Evolutionary conservation across 1,140 invertebrate species (phyloP), one percentile per base, ranked within the genome.

Genomic region (Cryptotermes secundus): DNA sequence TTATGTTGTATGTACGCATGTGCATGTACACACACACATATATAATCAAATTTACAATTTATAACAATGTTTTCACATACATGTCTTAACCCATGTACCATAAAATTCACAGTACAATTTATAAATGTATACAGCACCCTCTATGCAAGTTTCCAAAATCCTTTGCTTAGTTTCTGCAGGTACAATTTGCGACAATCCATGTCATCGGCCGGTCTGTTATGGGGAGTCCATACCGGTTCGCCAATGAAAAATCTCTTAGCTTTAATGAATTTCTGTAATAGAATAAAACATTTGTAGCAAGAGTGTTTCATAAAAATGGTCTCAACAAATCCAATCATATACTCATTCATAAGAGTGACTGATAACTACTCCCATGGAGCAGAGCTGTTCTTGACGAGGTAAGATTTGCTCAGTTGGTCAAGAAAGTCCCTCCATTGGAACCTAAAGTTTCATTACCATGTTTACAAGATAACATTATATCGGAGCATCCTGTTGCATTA

Each of bases 151-250:
- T 72, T 80, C 79, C 83, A 65, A 84, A 72, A 84, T 80, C 83
- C 83, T 38, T 84, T 79, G 16, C 31, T 72, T 36, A 80, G 16
- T n/a, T 92, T 93, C 36, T 94, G 86, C 1, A 97, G 87, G 88
- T 97, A 98, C 9, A 92, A 88, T 87, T 94, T 91, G 26, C 96
- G 91, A 85, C 94, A 95, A 4, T 93, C 92, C 94, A 97, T 95
- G n/a, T 97, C 90, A 88, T 98, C 97, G 24, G 94, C 95, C 7
- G 97, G 97, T 85, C 97, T 91, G 89, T 98, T 98, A 88, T 97
- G 92, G 0, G 98, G 94, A 1, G 94, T 92, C 98, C 98, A 99
- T 16, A 98, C 93, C 16, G 98, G 98, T 88, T 97, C 96, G 31
- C 97, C 97, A 87, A 97, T 91, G 90, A 99, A 99, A 86, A 96